Conservation (phyloP, 2,888 invertebrate species). For the Blastobasis adustella region DNA sequence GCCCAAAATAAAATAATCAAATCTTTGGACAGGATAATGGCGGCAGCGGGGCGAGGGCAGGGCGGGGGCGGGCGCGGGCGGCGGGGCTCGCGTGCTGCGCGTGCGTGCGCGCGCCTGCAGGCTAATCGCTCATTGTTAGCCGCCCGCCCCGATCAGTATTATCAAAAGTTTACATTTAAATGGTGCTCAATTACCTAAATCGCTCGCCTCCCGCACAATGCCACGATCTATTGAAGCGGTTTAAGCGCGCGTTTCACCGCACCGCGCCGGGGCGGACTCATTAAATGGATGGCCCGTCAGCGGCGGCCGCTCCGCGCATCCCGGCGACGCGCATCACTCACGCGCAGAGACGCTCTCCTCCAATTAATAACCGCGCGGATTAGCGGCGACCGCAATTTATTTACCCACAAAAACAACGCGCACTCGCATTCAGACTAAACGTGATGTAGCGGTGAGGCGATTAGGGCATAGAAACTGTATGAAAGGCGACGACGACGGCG, state of each 20-base stretch:
- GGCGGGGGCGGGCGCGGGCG: background rate
- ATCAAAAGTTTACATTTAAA: background rate
- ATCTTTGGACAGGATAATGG: too few relatives aligned
- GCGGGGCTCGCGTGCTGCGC: background rate
- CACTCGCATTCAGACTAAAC: background rate
- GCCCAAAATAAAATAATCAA: too few relatives aligned
- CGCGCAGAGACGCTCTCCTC: conserved; percentile 11
- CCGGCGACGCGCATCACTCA: conserved; percentile 20
- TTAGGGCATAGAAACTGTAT: conserved; percentile 2
- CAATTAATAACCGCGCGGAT: conserved; percentile 20
- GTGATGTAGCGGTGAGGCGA: conserved; percentile 2
- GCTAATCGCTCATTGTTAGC: background rate
- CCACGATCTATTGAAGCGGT: background rate
- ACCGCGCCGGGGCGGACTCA: conserved; percentile 12
- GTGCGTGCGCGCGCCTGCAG: background rate
- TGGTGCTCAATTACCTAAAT: background rate
- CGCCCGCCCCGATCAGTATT: background rate
- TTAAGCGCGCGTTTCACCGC: background rate
- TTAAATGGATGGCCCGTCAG: background rate
- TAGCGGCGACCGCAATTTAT: conserved; percentile 6
- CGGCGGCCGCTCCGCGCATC: conserved; percentile 5
- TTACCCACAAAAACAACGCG: conserved; percentile 6
- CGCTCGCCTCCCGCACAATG: background rate
- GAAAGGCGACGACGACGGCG: conserved; percentile 7
- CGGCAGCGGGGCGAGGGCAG: background rate